Percentiles rank a stretch among this genome's conserved stretches.
These are phyloP conservation scores for Hirudo medicinalis DNA, from an alignment of 1,140 invertebrate species.

Conservation along the genomic window DNA sequence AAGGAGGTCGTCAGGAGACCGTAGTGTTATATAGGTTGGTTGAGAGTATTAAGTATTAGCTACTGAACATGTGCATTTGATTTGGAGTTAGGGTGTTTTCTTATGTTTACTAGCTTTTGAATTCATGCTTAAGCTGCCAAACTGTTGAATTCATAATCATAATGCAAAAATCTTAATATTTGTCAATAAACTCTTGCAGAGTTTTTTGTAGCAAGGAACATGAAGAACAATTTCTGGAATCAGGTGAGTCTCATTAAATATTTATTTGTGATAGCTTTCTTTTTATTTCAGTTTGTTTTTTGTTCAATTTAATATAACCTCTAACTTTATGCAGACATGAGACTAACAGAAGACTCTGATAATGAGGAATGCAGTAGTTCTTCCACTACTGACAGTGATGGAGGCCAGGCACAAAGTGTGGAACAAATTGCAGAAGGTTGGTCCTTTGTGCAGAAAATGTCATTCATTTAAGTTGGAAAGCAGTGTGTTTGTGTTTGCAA, in stretches of 20 bases:
- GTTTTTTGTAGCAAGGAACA: constrained; percentile 16
- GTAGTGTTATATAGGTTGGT: background rate
- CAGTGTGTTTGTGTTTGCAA: background rate
- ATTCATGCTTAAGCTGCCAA: background rate
- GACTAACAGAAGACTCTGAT: background rate
- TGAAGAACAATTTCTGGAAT: background rate
- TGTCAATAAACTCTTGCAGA: no score
- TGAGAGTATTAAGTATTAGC: no score
- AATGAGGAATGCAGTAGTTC: background rate
- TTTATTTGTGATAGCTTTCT: background rate
- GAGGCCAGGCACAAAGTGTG: background rate
- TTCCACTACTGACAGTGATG: background rate
- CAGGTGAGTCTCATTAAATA: background rate
- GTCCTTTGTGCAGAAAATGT: background rate
- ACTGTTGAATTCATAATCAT: background rate
- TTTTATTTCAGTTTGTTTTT: background rate
- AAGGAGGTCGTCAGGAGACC: background rate
- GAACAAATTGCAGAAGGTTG: background rate
- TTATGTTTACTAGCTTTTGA: background rate
- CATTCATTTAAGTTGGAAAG: background rate
- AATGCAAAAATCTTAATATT: background rate
- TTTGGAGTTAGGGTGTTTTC: background rate
- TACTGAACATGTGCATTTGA: background rate
- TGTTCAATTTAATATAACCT: background rate
- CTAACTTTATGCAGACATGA: constrained; percentile 1